These are phyloP conservation scores for Coecobrya sp. DNA, from an alignment of 2,888 invertebrate species.

Conservation along the genomic window DNA sequence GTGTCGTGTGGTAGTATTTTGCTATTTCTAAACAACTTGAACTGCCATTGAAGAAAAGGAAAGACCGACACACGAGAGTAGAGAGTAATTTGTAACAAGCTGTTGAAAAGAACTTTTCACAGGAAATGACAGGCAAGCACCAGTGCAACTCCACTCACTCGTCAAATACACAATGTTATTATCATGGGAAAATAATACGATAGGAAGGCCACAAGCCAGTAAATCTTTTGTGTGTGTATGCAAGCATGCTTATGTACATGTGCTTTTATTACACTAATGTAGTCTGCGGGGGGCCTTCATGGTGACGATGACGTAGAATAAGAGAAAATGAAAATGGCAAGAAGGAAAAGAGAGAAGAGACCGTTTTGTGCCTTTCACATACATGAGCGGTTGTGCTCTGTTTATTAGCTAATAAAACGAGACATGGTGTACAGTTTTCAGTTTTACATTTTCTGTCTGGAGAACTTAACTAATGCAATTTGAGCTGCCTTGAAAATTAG, in stretches of 20 bases:
- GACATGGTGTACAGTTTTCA: not conserved
- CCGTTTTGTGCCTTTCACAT: not conserved
- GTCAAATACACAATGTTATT: not conserved
- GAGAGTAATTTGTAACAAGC: conserved; percentile 39
- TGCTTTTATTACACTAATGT: conserved; percentile 38
- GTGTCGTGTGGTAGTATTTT: no score
- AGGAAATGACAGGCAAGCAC: conserved; percentile 1
- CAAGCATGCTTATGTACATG: not conserved
- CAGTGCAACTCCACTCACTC: not conserved
- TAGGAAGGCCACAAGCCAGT: conserved; percentile 4
- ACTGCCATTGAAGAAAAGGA: no score
- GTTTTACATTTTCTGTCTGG: not conserved
- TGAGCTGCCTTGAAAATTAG: not conserved
- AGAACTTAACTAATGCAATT: not conserved
- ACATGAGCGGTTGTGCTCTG: not conserved
- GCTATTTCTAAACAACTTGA: no score
- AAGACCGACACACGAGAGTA: not conserved
- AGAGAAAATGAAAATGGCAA: conserved; percentile 8
- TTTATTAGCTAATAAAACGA: not conserved
- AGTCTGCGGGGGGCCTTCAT: conserved; percentile 52
- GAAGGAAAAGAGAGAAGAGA: not conserved
- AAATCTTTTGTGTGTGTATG: not conserved
- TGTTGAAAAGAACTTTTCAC: conserved; percentile 15
- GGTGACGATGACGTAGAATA: not conserved
- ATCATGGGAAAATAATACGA: not conserved